These are phyloP conservation scores for Chlorospingus semifuscus DNA, from an alignment of 2,797 vertebrate species.

Conservation along the genomic window DNA sequence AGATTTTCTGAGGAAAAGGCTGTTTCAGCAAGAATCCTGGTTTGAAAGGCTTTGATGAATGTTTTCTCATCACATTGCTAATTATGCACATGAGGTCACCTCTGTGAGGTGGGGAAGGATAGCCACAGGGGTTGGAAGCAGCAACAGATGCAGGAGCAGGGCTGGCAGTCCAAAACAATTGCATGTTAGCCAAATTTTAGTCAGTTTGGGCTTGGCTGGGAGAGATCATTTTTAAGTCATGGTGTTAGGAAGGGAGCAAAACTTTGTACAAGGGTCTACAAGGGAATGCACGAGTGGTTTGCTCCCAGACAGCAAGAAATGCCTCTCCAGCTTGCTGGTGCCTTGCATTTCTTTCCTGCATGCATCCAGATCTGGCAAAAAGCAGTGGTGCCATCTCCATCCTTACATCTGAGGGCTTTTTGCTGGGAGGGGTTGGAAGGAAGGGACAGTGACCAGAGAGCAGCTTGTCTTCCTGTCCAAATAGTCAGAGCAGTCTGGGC, in stretches of 20 bases:
- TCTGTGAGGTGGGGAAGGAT: not conserved
- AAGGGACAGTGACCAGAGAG: not conserved
- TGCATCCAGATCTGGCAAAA: not conserved
- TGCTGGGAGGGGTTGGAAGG: not conserved
- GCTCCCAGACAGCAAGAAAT: not conserved
- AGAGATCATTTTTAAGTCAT: not conserved
- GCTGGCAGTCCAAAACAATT: not conserved
- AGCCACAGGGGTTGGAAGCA: not conserved
- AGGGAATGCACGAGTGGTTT: not conserved
- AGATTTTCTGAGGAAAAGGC: not conserved
- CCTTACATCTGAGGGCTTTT: not conserved
- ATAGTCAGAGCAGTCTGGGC: fast-evolving
- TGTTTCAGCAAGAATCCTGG: not conserved
- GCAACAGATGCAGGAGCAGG: not conserved
- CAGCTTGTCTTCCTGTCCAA: not conserved
- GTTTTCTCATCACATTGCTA: not conserved
- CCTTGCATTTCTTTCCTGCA: not conserved
- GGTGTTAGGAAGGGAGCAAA: not conserved
- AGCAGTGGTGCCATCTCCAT: not conserved
- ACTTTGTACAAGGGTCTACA: not conserved
- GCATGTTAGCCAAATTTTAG: not conserved
- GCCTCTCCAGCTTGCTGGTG: not conserved
- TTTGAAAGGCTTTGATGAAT: not conserved
- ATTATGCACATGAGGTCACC: not conserved
- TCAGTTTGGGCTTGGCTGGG: not conserved